A percentile compares a stretch with the other conserved stretches of the same genome.
Conservation (phyloP, 2,797 vertebrate genomes). For the Synaphobranchus kaupii region DNA sequence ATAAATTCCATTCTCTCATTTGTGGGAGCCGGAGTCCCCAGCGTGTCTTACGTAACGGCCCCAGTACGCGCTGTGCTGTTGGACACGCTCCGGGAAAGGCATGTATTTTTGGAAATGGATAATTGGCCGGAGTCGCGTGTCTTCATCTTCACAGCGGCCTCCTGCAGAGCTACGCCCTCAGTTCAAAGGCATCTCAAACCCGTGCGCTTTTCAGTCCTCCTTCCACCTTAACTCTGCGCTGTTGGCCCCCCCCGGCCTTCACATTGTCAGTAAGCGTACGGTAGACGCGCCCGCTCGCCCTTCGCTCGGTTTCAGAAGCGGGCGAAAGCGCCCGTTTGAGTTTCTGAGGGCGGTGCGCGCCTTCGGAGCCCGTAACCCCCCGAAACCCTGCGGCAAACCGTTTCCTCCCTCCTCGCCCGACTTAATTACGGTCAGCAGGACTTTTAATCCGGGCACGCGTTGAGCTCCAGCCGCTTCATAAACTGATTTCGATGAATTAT, state of each 20-base stretch:
- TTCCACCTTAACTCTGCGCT: neutral
- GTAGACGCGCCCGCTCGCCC: neutral
- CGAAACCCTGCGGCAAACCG: neutral
- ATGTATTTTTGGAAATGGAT: slow-evolving; percentile 16
- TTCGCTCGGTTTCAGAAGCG: neutral
- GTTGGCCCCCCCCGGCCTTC: neutral
- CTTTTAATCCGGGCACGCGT: slow-evolving; percentile 29
- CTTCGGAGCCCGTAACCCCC: slow-evolving; percentile 13
- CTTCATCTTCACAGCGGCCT: neutral
- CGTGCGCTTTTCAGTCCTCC: neutral
- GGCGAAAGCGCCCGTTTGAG: neutral
- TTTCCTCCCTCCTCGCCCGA: neutral
- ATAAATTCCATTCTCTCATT: neutral
- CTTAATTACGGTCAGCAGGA: slow-evolving; percentile 28
- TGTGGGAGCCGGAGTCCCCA: neutral
- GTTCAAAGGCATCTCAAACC: neutral
- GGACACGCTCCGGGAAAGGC: neutral
- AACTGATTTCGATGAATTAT: slow-evolving; percentile 28
- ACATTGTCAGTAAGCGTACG: neutral
- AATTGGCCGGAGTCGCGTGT: neutral
- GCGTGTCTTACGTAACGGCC: neutral
- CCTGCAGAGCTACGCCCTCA: neutral
- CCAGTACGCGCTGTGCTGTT: neutral
- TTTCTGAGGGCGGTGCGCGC: neutral
- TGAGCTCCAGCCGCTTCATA: slow-evolving; percentile 4